phyloP scores from a whole-genome alignment of 2,888 invertebrate genomes.

The Stenurella melanura region DNA sequence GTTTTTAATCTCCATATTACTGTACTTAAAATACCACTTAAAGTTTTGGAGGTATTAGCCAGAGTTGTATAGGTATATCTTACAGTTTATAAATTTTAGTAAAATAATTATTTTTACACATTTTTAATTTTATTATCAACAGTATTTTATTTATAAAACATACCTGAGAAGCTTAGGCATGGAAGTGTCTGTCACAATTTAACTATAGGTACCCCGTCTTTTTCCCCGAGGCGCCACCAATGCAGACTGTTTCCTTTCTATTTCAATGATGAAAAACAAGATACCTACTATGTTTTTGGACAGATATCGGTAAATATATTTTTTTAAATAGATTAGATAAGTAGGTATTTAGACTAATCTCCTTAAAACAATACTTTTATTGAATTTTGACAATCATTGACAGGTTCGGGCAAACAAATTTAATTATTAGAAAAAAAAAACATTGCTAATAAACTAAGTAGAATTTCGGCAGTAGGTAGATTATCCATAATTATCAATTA shows the following conservation, averaged over 20 bases:
- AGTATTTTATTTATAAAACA: no score
- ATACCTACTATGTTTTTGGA: neutral
- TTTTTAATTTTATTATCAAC: no score
- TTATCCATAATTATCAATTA: neutral
- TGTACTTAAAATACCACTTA: no score
- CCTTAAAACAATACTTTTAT: neutral
- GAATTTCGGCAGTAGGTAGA: neutral
- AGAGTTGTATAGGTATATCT: no score
- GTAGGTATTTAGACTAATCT: neutral
- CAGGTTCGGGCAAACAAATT: neutral
- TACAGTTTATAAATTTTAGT: no score
- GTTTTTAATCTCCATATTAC: no score
- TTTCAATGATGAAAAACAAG: slow-evolving; percentile 1
- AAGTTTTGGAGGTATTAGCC: no score
- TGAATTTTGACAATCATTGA: neutral
- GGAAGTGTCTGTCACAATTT: neutral
- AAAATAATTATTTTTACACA: no score
- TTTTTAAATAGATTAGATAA: neutral
- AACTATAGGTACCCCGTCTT: neutral
- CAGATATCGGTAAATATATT: neutral
- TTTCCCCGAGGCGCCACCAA: neutral
- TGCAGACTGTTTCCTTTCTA: slow-evolving; percentile 9
- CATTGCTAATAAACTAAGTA: neutral
- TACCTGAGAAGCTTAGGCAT: no score
- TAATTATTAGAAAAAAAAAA: neutral